These are phyloP conservation scores for Geophilus truncorum DNA, from an alignment of 2,888 invertebrate species.

Conservation along the genomic window DNA sequence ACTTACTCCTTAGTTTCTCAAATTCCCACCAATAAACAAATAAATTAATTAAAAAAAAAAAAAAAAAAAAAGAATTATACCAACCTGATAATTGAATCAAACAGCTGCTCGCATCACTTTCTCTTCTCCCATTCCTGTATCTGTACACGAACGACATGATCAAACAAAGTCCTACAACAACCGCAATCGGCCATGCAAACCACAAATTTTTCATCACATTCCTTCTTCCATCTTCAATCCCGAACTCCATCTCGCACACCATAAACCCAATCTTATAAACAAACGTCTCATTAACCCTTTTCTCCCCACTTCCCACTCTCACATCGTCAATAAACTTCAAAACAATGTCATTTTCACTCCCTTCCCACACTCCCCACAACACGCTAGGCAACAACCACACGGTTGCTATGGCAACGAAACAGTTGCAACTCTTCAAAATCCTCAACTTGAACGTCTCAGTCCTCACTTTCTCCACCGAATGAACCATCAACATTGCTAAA, in stretches of 20 bases:
- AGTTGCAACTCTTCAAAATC: background rate
- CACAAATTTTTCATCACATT: background rate
- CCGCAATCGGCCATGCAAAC: background rate
- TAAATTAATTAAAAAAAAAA: too few relatives aligned
- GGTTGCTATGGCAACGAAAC: background rate
- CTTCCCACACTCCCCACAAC: background rate
- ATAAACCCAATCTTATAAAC: background rate
- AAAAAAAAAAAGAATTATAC: too few relatives aligned
- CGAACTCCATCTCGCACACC: background rate
- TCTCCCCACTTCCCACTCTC: background rate
- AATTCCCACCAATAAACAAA: too few relatives aligned
- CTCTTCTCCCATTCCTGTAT: too few relatives aligned
- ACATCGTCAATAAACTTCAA: background rate
- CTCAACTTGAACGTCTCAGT: background rate
- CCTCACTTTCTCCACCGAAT: background rate
- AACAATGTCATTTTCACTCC: background rate
- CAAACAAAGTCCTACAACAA: background rate
- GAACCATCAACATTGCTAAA: background rate
- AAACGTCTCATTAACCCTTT: background rate
- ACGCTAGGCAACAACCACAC: background rate
- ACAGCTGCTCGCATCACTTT: too few relatives aligned
- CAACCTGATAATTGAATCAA: too few relatives aligned
- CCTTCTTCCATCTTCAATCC: background rate
- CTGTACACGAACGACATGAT: background rate
- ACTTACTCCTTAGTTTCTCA: too few relatives aligned